Evolutionary conservation across 2,113 vertebrate genomes (phyloP), one percentile per base, ranked within the genome.

Genomic region (Okapia johnstoni): DNA sequence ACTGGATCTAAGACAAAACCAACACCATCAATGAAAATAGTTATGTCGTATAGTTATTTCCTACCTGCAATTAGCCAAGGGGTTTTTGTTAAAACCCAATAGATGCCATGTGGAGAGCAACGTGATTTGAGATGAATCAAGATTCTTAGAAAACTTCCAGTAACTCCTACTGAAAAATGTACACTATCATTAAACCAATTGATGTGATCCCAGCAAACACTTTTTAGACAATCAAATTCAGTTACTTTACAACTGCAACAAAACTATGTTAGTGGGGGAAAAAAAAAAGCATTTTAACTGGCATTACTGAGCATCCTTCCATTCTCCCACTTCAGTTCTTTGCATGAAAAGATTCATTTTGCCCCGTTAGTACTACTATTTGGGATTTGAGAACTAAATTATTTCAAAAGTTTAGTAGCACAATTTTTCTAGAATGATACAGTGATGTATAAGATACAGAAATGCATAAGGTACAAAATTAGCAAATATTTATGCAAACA

Each of bases 341-440:
- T 90, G 8, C 33, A 54, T 60, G 77, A 96, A 96, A 97, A 94
- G 23, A 95, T 94, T 96, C 61, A 83, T 95, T 95, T 94, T 94
- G 25, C 26, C 46, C 52, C 26, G 16, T 28, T 84, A 85, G 15
- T 50, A 79, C 14, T 92, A 58, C 80, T 93, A 83, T 87, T 94
- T 93, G 33, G 7, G 33, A 85, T 60, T 95, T 96, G 43, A 85
- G 19, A 97, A 60, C 80, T 81, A 94, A 93, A 73, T 54, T 91
- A 80, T 63, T 86, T 11, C 0, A 17, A 94, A 81, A 95, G 50
- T 14, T 88, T 85, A 84, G 46, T 60, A 61, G 46, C 13, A 58
- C 13, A 70, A 90, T 85, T 93, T 60, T 23, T 76, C 84, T 91
- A 50, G 92, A 97, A 93, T 84, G 19, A 89, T 54, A 19, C 30